Conservation (phyloP, 2,888 invertebrate species). For the Conops quadrifasciatus region DNA sequence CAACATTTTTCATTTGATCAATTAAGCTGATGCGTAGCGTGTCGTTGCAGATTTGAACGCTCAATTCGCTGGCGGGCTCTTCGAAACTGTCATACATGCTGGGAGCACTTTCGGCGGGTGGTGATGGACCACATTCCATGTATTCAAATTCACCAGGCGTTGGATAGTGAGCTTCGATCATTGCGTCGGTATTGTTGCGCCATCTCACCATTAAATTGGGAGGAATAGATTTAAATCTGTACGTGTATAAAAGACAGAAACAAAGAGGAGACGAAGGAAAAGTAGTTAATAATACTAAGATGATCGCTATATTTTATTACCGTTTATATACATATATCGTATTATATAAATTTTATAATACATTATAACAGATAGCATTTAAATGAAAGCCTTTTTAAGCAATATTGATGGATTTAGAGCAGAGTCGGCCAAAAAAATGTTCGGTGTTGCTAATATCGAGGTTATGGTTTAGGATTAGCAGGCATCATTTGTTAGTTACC, state of each 20-base stretch:
- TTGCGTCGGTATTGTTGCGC: constrained; percentile 68
- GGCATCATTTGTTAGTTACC: no score
- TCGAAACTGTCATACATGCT: constrained; percentile 84
- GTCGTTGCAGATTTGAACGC: constrained; percentile 78
- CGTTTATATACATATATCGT: no score
- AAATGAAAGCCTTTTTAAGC: no score
- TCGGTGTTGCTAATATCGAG: no score
- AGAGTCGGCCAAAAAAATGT: no score
- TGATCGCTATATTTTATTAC: no score
- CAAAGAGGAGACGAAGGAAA: neutral
- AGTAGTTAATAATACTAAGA: no score
- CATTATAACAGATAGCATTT: no score
- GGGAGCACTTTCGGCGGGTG: constrained; percentile 82
- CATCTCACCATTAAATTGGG: constrained; percentile 69
- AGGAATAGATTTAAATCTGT: constrained; percentile 67
- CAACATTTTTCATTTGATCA: constrained; percentile 77
- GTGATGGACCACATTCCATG: constrained; percentile 82
- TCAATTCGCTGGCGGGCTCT: constrained; percentile 75
- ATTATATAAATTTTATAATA: no score
- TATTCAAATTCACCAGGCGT: constrained; percentile 74
- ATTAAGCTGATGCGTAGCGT: constrained; percentile 77
- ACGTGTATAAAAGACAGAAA: neutral
- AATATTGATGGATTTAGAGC: no score
- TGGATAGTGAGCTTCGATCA: constrained; percentile 75
- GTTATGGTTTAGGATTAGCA: no score